Base-by-base conservation (phyloP, 2,888 invertebrate genomes). In the Anoplius nigerrimus region DNA sequence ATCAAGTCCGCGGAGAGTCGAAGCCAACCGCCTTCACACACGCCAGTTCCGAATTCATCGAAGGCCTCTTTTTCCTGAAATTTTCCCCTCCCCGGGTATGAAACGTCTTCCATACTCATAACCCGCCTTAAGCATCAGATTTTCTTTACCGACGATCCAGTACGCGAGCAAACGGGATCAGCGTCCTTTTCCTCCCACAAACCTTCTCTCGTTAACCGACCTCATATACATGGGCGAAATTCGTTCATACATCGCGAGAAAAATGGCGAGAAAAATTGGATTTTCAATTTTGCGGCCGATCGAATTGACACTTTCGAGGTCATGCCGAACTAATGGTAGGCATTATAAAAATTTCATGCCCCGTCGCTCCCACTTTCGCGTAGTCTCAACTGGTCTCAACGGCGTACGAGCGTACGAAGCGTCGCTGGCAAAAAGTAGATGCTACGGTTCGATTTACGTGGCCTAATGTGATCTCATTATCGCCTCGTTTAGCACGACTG, bases 11-110 rank as follows among this genome's bases (percentile, higher is more conserved):
- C 64, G 53, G 22, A 43, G 64, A n/a, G n/a, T n/a, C 56, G 20
- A 72, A 80, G 68, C 76, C 76, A 70, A 80, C 79, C 69, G 68
- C 67, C 66, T 80, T 78, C 64, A 75, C 64, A 69, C 71, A 78
- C 69, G 65, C 18, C 48, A 48, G 18, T 48, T 16, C 48, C 15
- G 42, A 27, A 16, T 15, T 34, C 21, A 11, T n/a, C 24, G 42
- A 21, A 46, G 46, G 15, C 48, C 11, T 43, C 20, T 22, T 20
- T 56, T 61, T 21, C 56, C 34, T 21, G 20, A 74, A 69, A 22
- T 62, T 66, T 43, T 24, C 45, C 43, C 0, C 46, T 13, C 3
- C 27, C 2, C 27, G 21, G 34, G 34, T 34, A 34, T 6, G 34
- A 34, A 34, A 11, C 34, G 6, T 11, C 8, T 34, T 34, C 34